Evolutionary conservation across 2,888 invertebrate genomes (phyloP), one percentile per base, ranked within the genome.

Genomic region (Papilio elwesi): DNA sequence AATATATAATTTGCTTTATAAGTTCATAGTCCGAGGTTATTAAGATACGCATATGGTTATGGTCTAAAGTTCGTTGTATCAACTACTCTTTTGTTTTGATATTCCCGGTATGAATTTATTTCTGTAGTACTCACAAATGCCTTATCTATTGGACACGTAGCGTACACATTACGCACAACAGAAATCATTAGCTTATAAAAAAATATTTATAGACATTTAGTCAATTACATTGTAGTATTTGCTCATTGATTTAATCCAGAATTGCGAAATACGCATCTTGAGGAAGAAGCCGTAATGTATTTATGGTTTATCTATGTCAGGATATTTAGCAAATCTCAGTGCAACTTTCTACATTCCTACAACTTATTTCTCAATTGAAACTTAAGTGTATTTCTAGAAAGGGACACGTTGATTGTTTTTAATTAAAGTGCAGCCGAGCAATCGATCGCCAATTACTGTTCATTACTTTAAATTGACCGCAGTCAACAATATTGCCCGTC

Each of bases 391-490:
- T 43, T 62, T 62, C 43, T n/a, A 43, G 59, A 70, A 68, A 84
- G 76, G 78, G 80, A 81, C 80, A 78, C 76, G 76, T 76, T 86
- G 85, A 90, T 87, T 87, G 88, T 74, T 81, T 83, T 85, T 85
- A 87, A 90, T 90, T 87, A 87, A 84, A 83, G 79, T 76, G 83
- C 80, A 79, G 76, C 78, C 80, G 80, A 78, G 81, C 86, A 85
- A 90, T 87, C 84, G 87, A 80, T 82, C 78, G 76, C 79, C 87
- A 89, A 89, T 90, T 87, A 88, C 79, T 76, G 73, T 74, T 78
- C 51, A 68, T 71, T 55, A 68, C 38, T 15, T 47, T 74, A 71
- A 68, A 71, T 70, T 74, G 68, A 38, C 63, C 53, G 36, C 74
- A 65, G 59, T 67, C 36, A 65, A 53, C 51, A 62, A 52, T 71